Evolutionary conservation across 92 coral and sea anemone genomes (phyloP), one percentile per base, ranked within the genome.

Genomic region (Porites evermanni): DNA sequence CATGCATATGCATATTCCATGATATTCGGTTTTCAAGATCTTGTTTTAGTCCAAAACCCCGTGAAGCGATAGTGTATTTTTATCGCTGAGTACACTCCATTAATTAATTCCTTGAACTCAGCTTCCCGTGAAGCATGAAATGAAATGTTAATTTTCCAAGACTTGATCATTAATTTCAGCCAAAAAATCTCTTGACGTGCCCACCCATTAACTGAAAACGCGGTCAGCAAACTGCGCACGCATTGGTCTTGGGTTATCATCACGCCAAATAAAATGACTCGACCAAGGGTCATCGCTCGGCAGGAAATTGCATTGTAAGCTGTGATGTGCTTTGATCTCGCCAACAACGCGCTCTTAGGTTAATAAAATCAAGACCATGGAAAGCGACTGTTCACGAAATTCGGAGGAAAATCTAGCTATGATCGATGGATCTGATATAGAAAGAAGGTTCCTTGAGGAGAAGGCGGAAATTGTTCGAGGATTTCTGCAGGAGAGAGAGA

Each of bases 391-490:
- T 52, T 20, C 87, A 73, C 24, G 21, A 56, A 61, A 23, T 53
- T 73, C 78, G 11, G 80, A 51, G 14, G 80, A 72, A 83, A 73
- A 74, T 63, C 61, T 63, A 14, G 38, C 67, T 11, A 19, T 56
- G 52, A 63, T 44, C 53, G 91, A 89, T 16, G 79, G 81, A 59
- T 82, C 91, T 4, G 89, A 89, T 10, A 64, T 66, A 54, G 95
- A 88, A 73, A 81, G 92, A 66, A 87, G 81, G 58, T 64, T 83
- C 19, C 86, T 94, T 16, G 97, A 90, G 59, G 98, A 97, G 70
- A 95, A 95, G 81, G 98, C 99, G 7, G 99, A 97, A 69, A 91
- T 97, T 32, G 94, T 97, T 60, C 97, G 98, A 7, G 96, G 99
- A 8, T 97, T 97, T 90, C 96, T 97, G 77, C 97, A 95, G 79